Conservation (phyloP, 2,888 invertebrate species). For the Dendrolimus houi region DNA sequence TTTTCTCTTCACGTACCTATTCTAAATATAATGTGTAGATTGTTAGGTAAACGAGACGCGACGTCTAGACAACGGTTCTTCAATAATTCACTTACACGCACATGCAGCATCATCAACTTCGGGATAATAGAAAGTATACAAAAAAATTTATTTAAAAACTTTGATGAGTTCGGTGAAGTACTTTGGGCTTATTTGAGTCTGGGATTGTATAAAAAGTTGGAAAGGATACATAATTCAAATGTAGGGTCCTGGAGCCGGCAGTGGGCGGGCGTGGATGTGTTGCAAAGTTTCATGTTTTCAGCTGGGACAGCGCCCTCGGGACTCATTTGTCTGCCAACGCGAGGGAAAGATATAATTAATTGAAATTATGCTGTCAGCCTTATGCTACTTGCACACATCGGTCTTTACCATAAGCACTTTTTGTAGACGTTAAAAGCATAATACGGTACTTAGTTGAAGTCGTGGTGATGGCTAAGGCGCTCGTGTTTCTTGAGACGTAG, state of each 20-base stretch:
- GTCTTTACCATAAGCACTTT: not conserved
- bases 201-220: conserved; percentile 43
- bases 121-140: conserved; percentile 3
- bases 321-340: conserved; percentile 54
- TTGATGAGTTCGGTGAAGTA: conserved; percentile 23
- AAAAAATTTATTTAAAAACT: conserved; percentile 19
- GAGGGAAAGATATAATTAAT: conserved; percentile 59
- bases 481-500: too few species aligned
- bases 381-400: conserved; percentile 29
- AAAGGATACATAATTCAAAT: conserved; percentile 58
- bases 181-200: conserved; percentile 30
- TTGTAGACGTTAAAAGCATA: not conserved
- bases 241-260: conserved; percentile 33
- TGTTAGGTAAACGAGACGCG: not conserved
- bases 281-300: conserved; percentile 57
- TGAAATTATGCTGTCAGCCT: conserved; percentile 52
- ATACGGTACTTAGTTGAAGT: too few species aligned
- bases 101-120: not conserved
- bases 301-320: conserved; percentile 43
- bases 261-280: conserved; percentile 41
- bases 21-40: too few species aligned
- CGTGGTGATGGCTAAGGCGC: too few species aligned
- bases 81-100: conserved; percentile 1
- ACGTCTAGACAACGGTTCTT: conserved; percentile 1
- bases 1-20: too few species aligned